Percentiles rank a stretch among this genome's conserved stretches.
These are phyloP conservation scores for Pampus argenteus DNA, from an alignment of 2,797 vertebrate species.

Conservation along the genomic window DNA sequence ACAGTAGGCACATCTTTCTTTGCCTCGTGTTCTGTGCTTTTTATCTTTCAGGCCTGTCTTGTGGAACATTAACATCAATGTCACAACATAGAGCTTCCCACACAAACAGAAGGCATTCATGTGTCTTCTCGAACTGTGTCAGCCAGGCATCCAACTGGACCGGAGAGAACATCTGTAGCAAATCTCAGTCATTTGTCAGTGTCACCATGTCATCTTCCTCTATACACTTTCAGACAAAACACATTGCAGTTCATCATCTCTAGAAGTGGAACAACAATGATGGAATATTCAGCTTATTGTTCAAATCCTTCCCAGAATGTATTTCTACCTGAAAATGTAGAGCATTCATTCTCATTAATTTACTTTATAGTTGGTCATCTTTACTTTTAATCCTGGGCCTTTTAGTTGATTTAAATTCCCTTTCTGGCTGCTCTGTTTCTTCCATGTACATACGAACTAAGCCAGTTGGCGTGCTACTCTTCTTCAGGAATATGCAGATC, in stretches of 20 bases:
- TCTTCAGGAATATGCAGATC: constrained; percentile 81
- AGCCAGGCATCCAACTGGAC: constrained; percentile 60
- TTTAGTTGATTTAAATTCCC: constrained; percentile 54
- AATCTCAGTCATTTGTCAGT: constrained; percentile 57
- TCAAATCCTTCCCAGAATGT: constrained; percentile 12
- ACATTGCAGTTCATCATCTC: constrained; percentile 13
- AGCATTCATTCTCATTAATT: constrained; percentile 15
- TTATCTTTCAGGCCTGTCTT: constrained; percentile 39
- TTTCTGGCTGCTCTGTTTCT: constrained; percentile 58
- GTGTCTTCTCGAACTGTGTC: constrained; percentile 53
- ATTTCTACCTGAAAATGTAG: constrained; percentile 25
- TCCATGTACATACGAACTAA: constrained; percentile 48
- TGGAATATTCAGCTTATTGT: not conserved
- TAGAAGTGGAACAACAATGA: not conserved
- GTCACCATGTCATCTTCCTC: constrained; percentile 42
- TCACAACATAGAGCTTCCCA: constrained; percentile 47
- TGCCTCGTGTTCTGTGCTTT: constrained; percentile 38
- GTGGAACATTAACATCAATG: constrained; percentile 50
- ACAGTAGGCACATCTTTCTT: constrained; percentile 54
- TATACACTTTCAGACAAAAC: constrained; percentile 24
- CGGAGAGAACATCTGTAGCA: constrained; percentile 59
- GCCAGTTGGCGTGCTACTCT: constrained; percentile 74
- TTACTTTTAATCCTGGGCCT: constrained; percentile 47
- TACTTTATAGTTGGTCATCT: constrained; percentile 56
- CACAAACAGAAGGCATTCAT: constrained; percentile 59